Percentiles rank a stretch among this genome's conserved stretches.
Evolutionary conservation across 2,888 invertebrate genomes (phyloP).

Genomic region (Meta bourneti): DNA sequence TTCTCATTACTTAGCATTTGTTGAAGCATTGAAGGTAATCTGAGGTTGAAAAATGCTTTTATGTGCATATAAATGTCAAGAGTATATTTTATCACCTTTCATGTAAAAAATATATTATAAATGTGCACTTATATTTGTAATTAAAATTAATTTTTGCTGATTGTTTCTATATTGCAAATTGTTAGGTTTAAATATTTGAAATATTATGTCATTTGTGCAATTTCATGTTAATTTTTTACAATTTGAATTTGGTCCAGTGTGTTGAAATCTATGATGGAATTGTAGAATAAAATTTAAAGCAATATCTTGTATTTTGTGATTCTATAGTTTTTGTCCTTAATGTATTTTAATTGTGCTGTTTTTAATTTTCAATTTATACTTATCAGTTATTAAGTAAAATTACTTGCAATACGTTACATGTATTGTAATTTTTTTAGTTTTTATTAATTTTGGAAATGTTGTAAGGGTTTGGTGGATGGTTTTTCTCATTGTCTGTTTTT

Average conservation of each 20-base stretch:
- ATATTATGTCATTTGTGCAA: conserved; percentile 70
- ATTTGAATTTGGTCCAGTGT: conserved; percentile 65
- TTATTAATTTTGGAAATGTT: no score
- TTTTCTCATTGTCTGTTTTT: no score
- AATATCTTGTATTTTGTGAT: conserved; percentile 5
- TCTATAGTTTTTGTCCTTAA: background rate
- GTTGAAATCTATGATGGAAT: conserved; percentile 68
- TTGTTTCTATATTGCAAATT: conserved; percentile 71
- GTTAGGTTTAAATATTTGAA: conserved; percentile 65
- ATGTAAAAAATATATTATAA: conserved; percentile 63
- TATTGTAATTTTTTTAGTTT: no score
- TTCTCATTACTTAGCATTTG: conserved; percentile 24
- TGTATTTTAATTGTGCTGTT: background rate
- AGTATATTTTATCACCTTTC: conserved; percentile 73
- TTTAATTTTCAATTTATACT: background rate
- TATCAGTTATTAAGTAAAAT: no score
- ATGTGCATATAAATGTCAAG: conserved; percentile 22
- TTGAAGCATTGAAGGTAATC: conserved; percentile 22
- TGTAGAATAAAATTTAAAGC: conserved; percentile 73
- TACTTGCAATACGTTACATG: no score
- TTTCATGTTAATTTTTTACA: conserved; percentile 76
- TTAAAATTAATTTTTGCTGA: conserved; percentile 46
- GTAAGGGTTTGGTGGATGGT: no score
- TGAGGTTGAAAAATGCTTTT: conserved; percentile 24
- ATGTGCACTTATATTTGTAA: conserved; percentile 69